Base-by-base conservation (phyloP, 2,888 invertebrate genomes). In the Parascotia fuliginaria region DNA sequence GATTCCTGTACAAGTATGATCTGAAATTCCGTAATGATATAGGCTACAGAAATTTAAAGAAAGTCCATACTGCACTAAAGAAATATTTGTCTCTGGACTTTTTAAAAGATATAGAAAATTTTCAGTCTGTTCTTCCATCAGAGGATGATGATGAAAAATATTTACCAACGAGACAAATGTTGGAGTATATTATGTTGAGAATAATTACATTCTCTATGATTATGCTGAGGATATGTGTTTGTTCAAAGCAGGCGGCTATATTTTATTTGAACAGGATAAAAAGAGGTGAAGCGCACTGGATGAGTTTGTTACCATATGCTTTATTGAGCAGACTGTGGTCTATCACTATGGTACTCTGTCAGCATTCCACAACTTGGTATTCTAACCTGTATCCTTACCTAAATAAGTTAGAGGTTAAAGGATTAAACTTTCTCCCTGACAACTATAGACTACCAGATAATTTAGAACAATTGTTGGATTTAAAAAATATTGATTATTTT, bases 91-190 rank as follows among this genome's bases (percentile, higher is more conserved):
- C 73, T 24, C 54, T 94, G 12, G 83, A 89, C 42, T 60, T 94
- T 2, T 65, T 88, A 19, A 93, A 88, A 61, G 93, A 93, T 58
- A 51, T 90, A 33, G 77, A 88, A 50, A 76, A 70, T 47, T 92
- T 92, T 65, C 29, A 49, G 12, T 66, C 76, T 12, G 64, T 77
- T 5, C 58, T 92, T 28, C 89, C 90, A 6, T 73, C 73, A 32
- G 70, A 76, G 19, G 79, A 80, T 22, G 77, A 80, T 28, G 60
- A 78, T 29, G 67, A 66, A 34, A 55, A 50, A 13, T 86, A 84
- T 66, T 79, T 93, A 38, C 94, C 94, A n/a, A 93, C 93, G 2
- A 85, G 81, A 55, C 94, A 94, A 77, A 94, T 93, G 92, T 63
- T 94, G 9, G 84, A 94, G 67, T 94, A 92, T 81, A 60, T 94